phyloP scores from a whole-genome alignment of 1,140 invertebrate species.

The Euura saliciscinereae region DNA sequence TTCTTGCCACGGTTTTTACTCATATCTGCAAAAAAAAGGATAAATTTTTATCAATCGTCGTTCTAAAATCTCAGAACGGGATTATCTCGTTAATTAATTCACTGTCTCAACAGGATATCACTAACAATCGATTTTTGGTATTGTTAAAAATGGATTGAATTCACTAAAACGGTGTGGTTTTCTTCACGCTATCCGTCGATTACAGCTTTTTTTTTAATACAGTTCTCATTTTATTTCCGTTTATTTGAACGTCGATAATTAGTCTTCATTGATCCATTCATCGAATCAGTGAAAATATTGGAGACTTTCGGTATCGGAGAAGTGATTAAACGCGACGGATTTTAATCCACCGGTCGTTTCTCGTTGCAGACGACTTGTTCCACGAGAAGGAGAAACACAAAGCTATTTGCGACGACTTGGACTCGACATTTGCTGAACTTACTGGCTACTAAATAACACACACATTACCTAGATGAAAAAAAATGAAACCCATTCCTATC shows the following conservation, averaged over 20 bases:
- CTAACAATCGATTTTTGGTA: too few relatives aligned
- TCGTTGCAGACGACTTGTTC: slow-evolving; percentile 87
- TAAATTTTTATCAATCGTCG: too few relatives aligned
- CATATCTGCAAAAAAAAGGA: too few relatives aligned
- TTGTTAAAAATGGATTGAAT: too few relatives aligned
- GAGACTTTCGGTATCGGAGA: not conserved
- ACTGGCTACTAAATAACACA: slow-evolving; percentile 74
- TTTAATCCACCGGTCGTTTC: slow-evolving; percentile 35
- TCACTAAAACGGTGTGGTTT: not conserved
- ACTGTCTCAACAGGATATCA: too few relatives aligned
- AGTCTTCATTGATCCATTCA: not conserved
- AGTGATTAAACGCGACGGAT: not conserved
- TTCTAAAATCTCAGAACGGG: too few relatives aligned
- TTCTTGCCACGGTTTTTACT: not conserved
- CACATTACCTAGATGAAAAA: not conserved
- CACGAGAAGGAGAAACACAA: slow-evolving; percentile 96
- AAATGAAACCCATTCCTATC: too few relatives aligned
- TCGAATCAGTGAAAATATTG: not conserved
- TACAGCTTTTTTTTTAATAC: not conserved
- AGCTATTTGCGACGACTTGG: slow-evolving; percentile 96
- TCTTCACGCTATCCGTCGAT: not conserved
- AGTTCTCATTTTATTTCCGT: slow-evolving; percentile 13
- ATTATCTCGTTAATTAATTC: too few relatives aligned
- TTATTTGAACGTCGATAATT: not conserved
- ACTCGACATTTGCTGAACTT: slow-evolving; percentile 92